phyloP scores from a whole-genome alignment of 2,113 vertebrate genomes.

The Coracopsis vasa region DNA sequence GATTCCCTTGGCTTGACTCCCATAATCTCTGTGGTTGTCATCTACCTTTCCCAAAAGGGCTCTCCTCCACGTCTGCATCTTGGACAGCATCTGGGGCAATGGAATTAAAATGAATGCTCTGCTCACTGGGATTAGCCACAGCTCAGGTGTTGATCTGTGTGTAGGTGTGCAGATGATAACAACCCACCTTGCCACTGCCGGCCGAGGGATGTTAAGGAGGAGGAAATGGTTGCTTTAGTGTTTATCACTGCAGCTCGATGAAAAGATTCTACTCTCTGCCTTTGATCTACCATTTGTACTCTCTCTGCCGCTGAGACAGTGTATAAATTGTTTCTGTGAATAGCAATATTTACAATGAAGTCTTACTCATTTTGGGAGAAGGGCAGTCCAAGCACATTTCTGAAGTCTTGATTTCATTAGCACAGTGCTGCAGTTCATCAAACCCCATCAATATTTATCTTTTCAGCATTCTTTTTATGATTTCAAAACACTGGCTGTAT shows the following conservation, averaged over 20 bases:
- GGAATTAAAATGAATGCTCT: not conserved
- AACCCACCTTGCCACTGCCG: not conserved
- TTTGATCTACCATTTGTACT: not conserved
- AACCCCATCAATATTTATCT: slow-evolving; percentile 45
- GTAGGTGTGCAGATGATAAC: rapidly evolving
- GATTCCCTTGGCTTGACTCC: not conserved
- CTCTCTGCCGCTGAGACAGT: not conserved
- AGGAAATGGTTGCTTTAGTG: not conserved
- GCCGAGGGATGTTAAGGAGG: rapidly evolving
- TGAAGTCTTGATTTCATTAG: slow-evolving; percentile 42
- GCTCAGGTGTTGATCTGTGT: rapidly evolving
- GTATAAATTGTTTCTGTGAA: not conserved
- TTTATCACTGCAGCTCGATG: not conserved
- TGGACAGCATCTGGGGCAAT: rapidly evolving
- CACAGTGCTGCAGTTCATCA: slow-evolving; percentile 25
- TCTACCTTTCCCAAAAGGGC: rapidly evolving
- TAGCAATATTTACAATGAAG: not conserved
- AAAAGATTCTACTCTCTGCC: not conserved
- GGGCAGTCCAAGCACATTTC: not conserved
- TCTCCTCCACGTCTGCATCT: not conserved
- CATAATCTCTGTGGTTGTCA: not conserved
- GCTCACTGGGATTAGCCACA: rapidly evolving
- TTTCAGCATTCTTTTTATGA: not conserved
- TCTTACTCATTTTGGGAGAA: not conserved
- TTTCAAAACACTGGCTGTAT: not conserved